Evolutionary conservation across 2,888 invertebrate genomes (phyloP), one percentile per base, ranked within the genome.

Genomic region (Dolichopus griseipennis): DNA sequence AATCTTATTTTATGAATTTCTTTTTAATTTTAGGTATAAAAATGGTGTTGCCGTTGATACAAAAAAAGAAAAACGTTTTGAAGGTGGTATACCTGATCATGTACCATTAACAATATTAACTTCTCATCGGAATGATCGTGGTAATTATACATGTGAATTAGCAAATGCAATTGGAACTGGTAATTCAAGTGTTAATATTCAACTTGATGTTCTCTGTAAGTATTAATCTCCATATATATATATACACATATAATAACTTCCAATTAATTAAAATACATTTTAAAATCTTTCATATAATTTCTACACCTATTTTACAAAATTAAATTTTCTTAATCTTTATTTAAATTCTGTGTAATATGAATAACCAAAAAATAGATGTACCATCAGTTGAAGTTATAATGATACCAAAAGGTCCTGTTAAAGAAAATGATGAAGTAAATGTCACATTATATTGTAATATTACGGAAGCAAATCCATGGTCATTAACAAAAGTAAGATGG

Each of bases 121-220:
- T 73, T 87, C 93, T 0, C 85, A 86, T 2, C 86, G 92, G 12
- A 84, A 84, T 1, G 95, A 96, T 80, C 88, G 90, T 81, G 96
- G 95, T 66, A 88, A 89, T 75, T 97, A 96, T 81, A 87, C 88
- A 34, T 96, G 95, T 76, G 83, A 88, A 70, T 85, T 95, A 65
- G 85, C 87, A 72, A 97, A 97, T 78, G 85, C 85, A 37, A 90
- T 94, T 37, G 94, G 93, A 7, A 85, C 87, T 65, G 88, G 89
- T 12, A 85, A 86, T 72, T 91, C 93, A 12, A 86, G 88, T n/a
- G 88, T 88, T 61, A 85, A 83, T 73, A 88, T 92, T 68, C 86
- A 87, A 74, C 88, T 95, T 67, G 90, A 92, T 77, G 91, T 95
- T 10, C 85, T 90, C 70, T 93, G 95, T 95, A 83, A 89, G 92